Evolutionary conservation across 2,797 vertebrate species (phyloP).

Genomic region (Zalophus californianus): DNA sequence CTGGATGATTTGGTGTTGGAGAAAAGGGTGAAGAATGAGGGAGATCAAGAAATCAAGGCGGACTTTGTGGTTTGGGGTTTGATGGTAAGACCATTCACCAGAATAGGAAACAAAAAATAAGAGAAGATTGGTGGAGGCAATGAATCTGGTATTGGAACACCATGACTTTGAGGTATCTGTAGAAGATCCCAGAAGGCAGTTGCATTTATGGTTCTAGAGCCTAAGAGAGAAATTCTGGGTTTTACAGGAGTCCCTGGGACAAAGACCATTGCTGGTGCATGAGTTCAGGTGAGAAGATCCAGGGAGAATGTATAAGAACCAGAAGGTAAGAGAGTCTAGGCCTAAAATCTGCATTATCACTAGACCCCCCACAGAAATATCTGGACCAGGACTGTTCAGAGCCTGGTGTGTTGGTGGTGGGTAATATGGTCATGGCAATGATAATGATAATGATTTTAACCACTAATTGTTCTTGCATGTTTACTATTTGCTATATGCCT

Average conservation of each 20-base stretch:
- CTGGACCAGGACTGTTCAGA: background rate
- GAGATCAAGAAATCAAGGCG: background rate
- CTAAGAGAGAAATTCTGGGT: background rate
- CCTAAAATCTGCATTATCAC: background rate
- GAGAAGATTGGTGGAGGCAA: background rate
- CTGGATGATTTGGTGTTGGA: background rate
- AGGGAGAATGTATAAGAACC: background rate
- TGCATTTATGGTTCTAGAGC: background rate
- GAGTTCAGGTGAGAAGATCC: background rate
- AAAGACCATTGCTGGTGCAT: background rate
- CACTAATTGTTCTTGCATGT: background rate
- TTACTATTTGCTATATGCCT: background rate
- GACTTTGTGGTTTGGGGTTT: background rate
- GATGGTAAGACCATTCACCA: background rate
- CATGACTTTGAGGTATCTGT: background rate
- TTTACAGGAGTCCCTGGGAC: background rate
- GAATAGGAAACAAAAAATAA: background rate
- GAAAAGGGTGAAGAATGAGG: background rate
- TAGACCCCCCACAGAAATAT: background rate
- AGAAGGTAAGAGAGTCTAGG: background rate
- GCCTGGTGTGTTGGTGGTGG: background rate
- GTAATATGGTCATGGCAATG: background rate
- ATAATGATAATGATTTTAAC: background rate
- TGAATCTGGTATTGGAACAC: background rate
- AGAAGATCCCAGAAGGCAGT: background rate